These are phyloP conservation scores for Rousettus leschenaultii DNA, from an alignment of 2,113 vertebrate genomes.

Conservation along the genomic window DNA sequence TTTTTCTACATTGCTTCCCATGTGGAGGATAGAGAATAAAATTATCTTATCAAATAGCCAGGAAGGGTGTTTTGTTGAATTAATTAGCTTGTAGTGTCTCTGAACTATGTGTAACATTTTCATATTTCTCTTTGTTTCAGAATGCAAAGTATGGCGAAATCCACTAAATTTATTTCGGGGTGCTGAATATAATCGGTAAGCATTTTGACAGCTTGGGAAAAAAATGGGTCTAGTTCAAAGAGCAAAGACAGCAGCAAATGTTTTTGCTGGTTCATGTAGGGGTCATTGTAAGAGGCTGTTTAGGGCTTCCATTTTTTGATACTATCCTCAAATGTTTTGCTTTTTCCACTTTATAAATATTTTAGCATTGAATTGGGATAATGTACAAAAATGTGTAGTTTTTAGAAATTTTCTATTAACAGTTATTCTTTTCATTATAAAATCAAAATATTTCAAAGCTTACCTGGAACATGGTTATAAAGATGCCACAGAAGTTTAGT, in stretches of 20 bases:
- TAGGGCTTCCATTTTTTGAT: neutral
- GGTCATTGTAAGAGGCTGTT: slow-evolving; percentile 18
- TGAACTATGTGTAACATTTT: slow-evolving; percentile 64
- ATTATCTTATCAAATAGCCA: slow-evolving; percentile 62
- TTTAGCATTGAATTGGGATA: slow-evolving; percentile 53
- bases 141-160: slow-evolving; percentile 99
- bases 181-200: slow-evolving; percentile 98
- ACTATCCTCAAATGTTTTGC: neutral
- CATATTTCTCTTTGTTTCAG: slow-evolving; percentile 83
- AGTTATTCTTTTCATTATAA: neutral
- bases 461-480: slow-evolving; percentile 9
- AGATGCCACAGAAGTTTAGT: slow-evolving; percentile 31
- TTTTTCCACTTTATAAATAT: slow-evolving; percentile 53
- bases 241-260: slow-evolving; percentile 42
- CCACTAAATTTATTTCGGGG: slow-evolving; percentile 98
- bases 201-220: slow-evolving; percentile 50
- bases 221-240: slow-evolving; percentile 37
- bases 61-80: slow-evolving; percentile 63
- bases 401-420: neutral
- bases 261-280: slow-evolving; percentile 43
- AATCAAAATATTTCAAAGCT: neutral
- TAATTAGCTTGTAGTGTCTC: slow-evolving; percentile 59
- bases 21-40: slow-evolving; percentile 44
- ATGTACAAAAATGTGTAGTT: neutral
- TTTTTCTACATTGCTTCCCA: slow-evolving; percentile 9